Evolutionary conservation across 2,113 vertebrate genomes (phyloP), one percentile per base, ranked within the genome.

Genomic region (Azemiops feae): DNA sequence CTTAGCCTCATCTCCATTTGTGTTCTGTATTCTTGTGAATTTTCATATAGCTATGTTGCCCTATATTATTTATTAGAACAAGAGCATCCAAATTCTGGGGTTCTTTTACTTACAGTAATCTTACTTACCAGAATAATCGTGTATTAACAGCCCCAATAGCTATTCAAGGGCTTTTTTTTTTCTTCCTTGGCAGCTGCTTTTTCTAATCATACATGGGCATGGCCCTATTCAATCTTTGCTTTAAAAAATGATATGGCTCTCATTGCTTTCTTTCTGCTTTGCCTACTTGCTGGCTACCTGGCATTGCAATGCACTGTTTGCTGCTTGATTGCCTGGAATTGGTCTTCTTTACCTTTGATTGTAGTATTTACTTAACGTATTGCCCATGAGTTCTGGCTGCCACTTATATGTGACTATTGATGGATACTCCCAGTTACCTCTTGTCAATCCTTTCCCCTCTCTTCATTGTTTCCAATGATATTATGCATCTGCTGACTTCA

Each of bases 1-100:
- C 95, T 97, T 95, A 97, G 96, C 96, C 93, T 96, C 97, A 98
- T 98, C 97, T 97, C 95, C 97, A 98, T 98, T 97, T 98, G 96
- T 98, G 97, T 97, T 97, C 97, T 97, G 89, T 97, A 97, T 97
- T 97, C 95, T 96, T 96, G 95, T 97, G 96, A 95, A 95, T 97
- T 97, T 95, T 97, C 97, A 97, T 95, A 95, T 94, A 94, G 94
- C 39, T 97, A 96, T 96, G 93, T 94, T 69, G 90, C 95, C 95
- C 94, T 92, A 95, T 97, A 93, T 64, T 96, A 39, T 97, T 81
- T 97, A 95, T 88, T 95, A 95, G 93, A 96, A 96, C 91, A 92
- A 97, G 97, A 97, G 96, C 96, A 96, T 94, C 95, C 94, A 96
- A 92, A 95, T 94, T 97, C 95, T 96, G 95, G 85, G 95, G 96